phyloP scores from a whole-genome alignment of 2,797 vertebrate genomes.

The Luscinia luscinia region DNA sequence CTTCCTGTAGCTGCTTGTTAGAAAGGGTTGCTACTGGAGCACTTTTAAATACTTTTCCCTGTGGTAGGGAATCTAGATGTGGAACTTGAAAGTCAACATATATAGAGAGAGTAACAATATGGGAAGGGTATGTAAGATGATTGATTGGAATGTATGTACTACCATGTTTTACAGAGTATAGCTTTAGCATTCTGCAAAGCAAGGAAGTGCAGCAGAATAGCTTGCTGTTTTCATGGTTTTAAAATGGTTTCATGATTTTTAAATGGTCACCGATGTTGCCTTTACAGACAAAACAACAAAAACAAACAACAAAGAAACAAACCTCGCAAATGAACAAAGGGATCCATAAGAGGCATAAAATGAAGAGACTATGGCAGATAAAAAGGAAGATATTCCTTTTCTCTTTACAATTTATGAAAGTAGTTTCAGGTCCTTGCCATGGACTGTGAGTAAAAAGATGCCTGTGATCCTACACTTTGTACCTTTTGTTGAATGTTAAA shows the following conservation, averaged over 20 bases:
- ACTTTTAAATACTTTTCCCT: background rate
- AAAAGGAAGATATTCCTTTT: background rate
- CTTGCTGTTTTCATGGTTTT: background rate
- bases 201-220: background rate
- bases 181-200: background rate
- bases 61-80: background rate
- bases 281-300: background rate
- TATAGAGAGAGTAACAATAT: background rate
- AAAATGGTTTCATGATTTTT: background rate
- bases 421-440: background rate
- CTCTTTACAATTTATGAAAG: background rate
- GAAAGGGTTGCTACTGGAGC: background rate
- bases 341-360: background rate
- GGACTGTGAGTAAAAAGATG: background rate
- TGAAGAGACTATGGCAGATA: background rate
- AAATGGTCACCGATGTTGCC: background rate
- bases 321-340: background rate
- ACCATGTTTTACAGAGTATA: background rate
- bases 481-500: background rate
- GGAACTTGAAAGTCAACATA: background rate
- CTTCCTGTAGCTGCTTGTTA: background rate
- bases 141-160: background rate
- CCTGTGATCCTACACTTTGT: background rate
- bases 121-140: background rate
- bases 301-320: background rate